Evolutionary conservation across 1,140 invertebrate species (phyloP), one percentile per base, ranked within the genome.

Genomic region (Cydia splendana): DNA sequence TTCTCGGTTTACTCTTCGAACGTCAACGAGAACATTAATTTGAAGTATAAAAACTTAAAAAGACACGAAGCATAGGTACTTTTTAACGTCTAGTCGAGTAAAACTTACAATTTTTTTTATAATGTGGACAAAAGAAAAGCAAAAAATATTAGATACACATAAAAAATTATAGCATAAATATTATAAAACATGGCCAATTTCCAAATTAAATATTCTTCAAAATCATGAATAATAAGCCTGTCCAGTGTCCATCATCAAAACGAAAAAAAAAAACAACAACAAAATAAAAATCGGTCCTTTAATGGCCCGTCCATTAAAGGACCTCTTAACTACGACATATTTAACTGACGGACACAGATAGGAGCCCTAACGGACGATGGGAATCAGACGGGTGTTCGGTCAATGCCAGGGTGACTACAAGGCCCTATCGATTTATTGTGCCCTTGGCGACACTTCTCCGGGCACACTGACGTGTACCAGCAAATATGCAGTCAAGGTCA

Each of bases 381-480:
- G 67, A 71, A 71, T 38, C n/a, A 5, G n/a, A 7, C 67, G 38
- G 38, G 30, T 71, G 67, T 71, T 2, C 34, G 67, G 67, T 71
- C 67, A 71, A 71, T 71, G 67, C 67, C 67, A 71, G 67, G 67
- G 67, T n/a, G 15, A 71, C 67, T 38, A 42, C 67, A 38, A 71
- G 67, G 34, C 34, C 38, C 67, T 69, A 71, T 71, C 67, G 67
- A 71, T 71, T 13, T 10, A 20, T 12, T 24, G 7, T 62, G 57
- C 57, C 57, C 57, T 62, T 62, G 57, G 20, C 57, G 51, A 53
- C 51, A 18, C 12, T 24, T 62, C 57, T 62, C 20, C 20, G 6
- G 57, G 51, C 18, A 53, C n/a, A 62, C 57, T 24, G 18, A 62
- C 20, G 57, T 62, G 18, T 62, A 62, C 18, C 57, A 15, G n/a